Evolutionary conservation across 2,797 vertebrate genomes (phyloP).

Genomic region (Echeneis naucrates): DNA sequence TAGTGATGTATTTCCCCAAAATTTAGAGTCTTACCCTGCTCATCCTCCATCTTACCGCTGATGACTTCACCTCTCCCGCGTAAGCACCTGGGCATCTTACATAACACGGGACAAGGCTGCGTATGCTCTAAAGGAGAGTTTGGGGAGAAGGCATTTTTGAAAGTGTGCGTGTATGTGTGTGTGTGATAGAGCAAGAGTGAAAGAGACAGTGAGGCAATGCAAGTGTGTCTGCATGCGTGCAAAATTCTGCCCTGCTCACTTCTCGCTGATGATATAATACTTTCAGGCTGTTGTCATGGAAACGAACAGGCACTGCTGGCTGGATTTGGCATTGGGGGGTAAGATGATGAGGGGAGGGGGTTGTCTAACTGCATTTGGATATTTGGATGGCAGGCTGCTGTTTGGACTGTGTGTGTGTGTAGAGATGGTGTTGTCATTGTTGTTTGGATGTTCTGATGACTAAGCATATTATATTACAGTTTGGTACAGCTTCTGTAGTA

Average conservation of each 20-base stretch:
- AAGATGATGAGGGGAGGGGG: conserved; percentile 47
- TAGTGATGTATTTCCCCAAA: neutral
- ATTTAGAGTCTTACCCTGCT: neutral
- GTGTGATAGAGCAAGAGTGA: conserved; percentile 16
- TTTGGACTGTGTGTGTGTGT: conserved; percentile 27
- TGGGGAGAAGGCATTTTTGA: conserved; percentile 11
- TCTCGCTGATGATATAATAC: conserved; percentile 64
- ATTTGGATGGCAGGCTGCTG: conserved; percentile 41
- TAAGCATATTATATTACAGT: conserved; percentile 56
- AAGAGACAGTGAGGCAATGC: conserved; percentile 13
- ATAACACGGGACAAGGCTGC: conserved; percentile 35
- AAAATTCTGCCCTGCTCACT: conserved; percentile 46
- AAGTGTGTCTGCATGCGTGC: conserved; percentile 16
- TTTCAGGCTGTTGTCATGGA: conserved; percentile 69
- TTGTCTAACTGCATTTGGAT: conserved; percentile 55
- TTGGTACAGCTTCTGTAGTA: conserved; percentile 46
- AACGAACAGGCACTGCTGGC: conserved; percentile 59
- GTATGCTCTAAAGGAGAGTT: conserved; percentile 15
- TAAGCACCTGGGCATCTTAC: conserved; percentile 23
- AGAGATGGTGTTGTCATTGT: conserved; percentile 4
- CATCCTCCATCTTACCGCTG: neutral
- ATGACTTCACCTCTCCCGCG: conserved; percentile 46
- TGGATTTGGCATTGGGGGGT: conserved; percentile 52
- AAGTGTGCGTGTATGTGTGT: conserved; percentile 21
- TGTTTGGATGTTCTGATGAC: conserved; percentile 57